Evolutionary conservation across 2,797 vertebrate species (phyloP).

Genomic region (Oryzias dopingdopingensis): DNA sequence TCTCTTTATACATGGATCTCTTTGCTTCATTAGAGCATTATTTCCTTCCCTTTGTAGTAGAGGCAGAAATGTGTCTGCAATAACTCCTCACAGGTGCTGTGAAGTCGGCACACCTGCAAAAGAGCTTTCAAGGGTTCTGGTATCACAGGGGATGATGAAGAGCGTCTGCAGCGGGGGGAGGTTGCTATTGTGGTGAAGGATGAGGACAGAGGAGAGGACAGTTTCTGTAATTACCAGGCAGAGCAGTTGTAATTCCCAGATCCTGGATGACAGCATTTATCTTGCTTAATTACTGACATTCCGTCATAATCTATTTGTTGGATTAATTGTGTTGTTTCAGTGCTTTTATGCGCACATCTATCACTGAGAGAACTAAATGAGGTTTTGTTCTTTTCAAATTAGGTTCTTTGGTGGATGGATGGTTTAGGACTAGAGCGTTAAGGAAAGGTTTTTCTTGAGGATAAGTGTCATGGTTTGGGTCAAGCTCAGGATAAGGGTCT

Average conservation of each 20-base stretch:
- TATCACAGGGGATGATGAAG: conserved; percentile 27
- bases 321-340: conserved; percentile 26
- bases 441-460: neutral
- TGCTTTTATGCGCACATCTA: neutral
- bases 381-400: neutral
- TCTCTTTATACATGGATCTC: no score
- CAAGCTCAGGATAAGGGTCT: neutral
- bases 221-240: conserved; percentile 28
- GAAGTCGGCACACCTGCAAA: conserved; percentile 3
- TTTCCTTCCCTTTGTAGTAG: no score
- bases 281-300: conserved; percentile 51
- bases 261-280: conserved; percentile 41
- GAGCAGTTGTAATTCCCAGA: conserved; percentile 34
- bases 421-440: neutral
- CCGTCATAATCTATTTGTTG: conserved; percentile 38
- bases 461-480: neutral
- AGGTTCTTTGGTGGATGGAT: neutral
- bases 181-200: conserved; percentile 10
- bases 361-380: neutral
- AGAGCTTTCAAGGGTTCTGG: conserved; percentile 27
- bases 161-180: conserved; percentile 12
- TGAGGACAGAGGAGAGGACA: conserved; percentile 25
- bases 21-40: no score
- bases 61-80: no score
- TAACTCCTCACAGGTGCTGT: no score